phyloP scores from a whole-genome alignment of 2,797 vertebrate species.

The Smutsia gigantea region DNA sequence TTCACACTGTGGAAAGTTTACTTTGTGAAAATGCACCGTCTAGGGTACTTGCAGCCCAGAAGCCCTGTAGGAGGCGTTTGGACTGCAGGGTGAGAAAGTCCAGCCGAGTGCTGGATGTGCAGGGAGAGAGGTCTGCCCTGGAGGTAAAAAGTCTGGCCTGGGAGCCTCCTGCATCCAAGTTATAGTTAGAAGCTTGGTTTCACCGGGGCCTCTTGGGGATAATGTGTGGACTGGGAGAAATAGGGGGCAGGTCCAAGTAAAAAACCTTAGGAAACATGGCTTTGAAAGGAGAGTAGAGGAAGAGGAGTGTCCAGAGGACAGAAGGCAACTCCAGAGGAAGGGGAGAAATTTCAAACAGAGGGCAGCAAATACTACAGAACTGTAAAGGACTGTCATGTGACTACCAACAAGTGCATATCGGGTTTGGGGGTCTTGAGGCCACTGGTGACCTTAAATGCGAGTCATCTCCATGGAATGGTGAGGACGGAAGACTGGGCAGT shows the following conservation, averaged over 20 bases:
- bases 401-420: background rate
- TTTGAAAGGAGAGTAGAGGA: background rate
- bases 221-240: no score
- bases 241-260: background rate
- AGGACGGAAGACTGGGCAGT: background rate
- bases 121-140: background rate
- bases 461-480: background rate
- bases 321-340: background rate
- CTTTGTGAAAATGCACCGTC: background rate
- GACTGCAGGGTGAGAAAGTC: no score
- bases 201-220: background rate
- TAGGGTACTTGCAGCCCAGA: no score
- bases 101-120: background rate
- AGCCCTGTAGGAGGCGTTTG: background rate
- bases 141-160: background rate
- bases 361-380: background rate
- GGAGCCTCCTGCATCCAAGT: background rate
- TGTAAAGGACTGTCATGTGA: background rate
- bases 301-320: background rate
- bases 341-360: background rate
- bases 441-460: background rate
- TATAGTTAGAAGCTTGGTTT: background rate
- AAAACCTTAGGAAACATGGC: background rate
- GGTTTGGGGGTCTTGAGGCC: background rate
- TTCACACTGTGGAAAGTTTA: background rate